Conservation (phyloP, 2,113 vertebrate genomes). For the Porphyrio hochstetteri region DNA sequence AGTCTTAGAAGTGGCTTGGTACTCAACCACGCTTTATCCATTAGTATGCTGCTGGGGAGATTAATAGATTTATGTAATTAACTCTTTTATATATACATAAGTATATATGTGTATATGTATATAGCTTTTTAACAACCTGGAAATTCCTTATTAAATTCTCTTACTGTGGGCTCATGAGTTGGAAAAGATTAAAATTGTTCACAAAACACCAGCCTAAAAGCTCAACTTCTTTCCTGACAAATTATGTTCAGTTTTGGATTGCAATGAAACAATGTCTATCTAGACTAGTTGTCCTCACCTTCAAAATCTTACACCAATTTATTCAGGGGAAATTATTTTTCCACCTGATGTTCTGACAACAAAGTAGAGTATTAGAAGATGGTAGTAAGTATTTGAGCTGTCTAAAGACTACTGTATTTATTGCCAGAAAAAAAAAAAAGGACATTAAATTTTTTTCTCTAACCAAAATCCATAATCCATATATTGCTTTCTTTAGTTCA, state of each 20-base stretch:
- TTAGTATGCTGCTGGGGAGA: neutral
- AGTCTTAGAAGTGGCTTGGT: neutral
- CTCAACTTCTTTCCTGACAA: neutral
- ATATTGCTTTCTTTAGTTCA: neutral
- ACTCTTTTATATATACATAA: neutral
- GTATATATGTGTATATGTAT: neutral
- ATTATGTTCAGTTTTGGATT: neutral
- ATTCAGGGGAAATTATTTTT: neutral
- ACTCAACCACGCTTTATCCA: neutral
- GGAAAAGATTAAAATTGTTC: neutral
- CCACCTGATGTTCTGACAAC: neutral
- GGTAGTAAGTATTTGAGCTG: neutral
- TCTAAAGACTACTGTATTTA: neutral
- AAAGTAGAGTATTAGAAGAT: neutral
- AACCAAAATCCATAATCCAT: neutral
- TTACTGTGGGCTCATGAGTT: neutral
- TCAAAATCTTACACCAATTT: neutral
- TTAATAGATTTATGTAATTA: neutral
- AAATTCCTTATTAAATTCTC: neutral
- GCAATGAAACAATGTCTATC: neutral
- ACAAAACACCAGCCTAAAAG: neutral
- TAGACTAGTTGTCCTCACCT: neutral
- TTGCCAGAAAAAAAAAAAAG: neutral
- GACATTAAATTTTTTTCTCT: neutral
- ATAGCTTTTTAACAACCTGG: neutral